phyloP scores from a whole-genome alignment of 2,888 invertebrate species.

The Yponomeuta malinellus region DNA sequence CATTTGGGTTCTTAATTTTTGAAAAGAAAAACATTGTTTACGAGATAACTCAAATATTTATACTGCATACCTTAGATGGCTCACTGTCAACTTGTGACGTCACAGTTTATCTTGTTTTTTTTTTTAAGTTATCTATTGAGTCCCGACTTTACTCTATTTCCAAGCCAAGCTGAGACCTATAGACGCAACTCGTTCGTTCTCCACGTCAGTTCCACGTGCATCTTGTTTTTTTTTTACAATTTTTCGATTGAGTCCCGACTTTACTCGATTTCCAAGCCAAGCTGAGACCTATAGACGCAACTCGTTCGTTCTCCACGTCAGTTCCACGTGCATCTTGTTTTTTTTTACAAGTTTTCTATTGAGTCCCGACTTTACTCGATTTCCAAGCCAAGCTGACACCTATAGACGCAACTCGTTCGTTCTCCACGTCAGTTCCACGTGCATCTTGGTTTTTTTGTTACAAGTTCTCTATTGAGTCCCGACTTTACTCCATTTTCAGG shows the following conservation, averaged over 20 bases:
- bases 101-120: no score
- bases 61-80: no score
- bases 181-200: constrained; percentile 23
- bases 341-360: no score
- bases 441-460: constrained; percentile 27
- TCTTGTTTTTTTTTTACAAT: not conserved
- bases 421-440: constrained; percentile 54
- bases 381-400: not conserved
- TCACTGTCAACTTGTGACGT: no score
- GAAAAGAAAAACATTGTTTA: no score
- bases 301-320: constrained; percentile 42
- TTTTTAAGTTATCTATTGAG: no score
- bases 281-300: not conserved
- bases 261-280: not conserved
- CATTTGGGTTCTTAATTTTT: no score
- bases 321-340: constrained; percentile 41
- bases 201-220: constrained; percentile 56
- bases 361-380: not conserved
- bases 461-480: not conserved
- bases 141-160: not conserved
- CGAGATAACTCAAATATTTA: no score
- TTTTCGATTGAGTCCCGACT: not conserved
- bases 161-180: not conserved
- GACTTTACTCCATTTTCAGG: not conserved
- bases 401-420: not conserved